A percentile compares a stretch with the other conserved stretches of the same genome.
phyloP scores from a whole-genome alignment of 2,797 vertebrate species.

The Acanthiza pusilla region DNA sequence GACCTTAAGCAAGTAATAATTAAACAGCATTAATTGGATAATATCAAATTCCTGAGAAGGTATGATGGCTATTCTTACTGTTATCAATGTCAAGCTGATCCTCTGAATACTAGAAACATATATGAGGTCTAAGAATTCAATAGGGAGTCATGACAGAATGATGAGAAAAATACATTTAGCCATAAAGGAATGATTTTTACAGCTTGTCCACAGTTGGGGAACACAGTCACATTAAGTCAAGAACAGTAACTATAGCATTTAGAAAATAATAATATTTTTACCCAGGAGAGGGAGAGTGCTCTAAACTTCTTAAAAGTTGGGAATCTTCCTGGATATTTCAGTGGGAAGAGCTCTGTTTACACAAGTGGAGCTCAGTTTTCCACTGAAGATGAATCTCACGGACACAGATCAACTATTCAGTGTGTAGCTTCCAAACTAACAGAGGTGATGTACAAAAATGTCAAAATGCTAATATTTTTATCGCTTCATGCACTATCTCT shows the following conservation, averaged over 20 bases:
- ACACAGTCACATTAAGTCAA: not conserved
- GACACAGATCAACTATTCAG: not conserved
- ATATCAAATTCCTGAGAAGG: not conserved
- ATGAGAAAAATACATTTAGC: not conserved
- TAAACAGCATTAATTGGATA: not conserved
- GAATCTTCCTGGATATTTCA: not conserved
- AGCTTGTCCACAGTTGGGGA: not conserved
- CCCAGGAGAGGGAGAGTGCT: not conserved
- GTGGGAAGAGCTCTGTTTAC: not conserved
- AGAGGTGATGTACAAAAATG: not conserved
- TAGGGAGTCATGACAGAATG: not conserved
- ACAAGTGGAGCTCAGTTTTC: not conserved
- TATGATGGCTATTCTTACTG: not conserved
- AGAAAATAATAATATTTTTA: not conserved
- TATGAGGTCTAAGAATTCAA: not conserved
- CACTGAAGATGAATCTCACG: accelerated
- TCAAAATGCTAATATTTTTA: not conserved
- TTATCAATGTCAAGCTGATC: not conserved
- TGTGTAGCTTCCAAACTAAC: not conserved
- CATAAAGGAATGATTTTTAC: not conserved
- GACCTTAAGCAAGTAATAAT: not conserved
- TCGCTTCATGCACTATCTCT: not conserved
- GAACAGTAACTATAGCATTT: not conserved
- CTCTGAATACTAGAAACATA: not conserved
- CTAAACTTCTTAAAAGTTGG: not conserved